A percentile compares a stretch with the other conserved stretches of the same genome.
Conservation (phyloP, 2,797 vertebrate species). For the Botia almorhae region DNA sequence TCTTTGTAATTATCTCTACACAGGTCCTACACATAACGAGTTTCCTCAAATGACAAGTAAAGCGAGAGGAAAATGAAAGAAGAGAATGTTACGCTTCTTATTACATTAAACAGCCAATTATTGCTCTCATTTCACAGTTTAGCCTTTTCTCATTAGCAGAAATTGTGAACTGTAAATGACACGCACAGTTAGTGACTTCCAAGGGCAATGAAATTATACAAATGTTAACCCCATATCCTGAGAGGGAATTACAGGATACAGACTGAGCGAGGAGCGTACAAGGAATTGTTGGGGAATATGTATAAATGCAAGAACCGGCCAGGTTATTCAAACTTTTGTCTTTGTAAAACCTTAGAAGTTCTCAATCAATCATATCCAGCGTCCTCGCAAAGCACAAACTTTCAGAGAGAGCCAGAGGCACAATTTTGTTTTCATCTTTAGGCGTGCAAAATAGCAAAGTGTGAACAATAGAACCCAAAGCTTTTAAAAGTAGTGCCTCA, state of each 20-base stretch:
- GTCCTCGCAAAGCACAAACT: neutral
- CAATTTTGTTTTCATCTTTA: neutral
- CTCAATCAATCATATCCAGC: neutral
- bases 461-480: no score
- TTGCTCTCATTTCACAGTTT: conserved; percentile 40
- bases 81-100: conserved; percentile 24
- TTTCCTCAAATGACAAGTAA: conserved; percentile 7
- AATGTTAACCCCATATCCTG: neutral
- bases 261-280: neutral
- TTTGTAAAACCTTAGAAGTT: neutral
- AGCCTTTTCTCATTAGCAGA: conserved; percentile 22
- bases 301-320: neutral
- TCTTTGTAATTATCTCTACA: neutral
- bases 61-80: neutral
- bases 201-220: conserved; percentile 26
- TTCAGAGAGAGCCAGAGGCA: no score
- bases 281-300: neutral
- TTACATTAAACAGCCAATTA: conserved; percentile 43
- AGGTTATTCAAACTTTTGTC: neutral
- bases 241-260: neutral
- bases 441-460: neutral
- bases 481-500: no score
- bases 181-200: conserved; percentile 29
- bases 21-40: neutral
- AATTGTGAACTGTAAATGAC: conserved; percentile 28